Conservation (phyloP, 2,113 vertebrate species). For the Siphamia tubifer region DNA sequence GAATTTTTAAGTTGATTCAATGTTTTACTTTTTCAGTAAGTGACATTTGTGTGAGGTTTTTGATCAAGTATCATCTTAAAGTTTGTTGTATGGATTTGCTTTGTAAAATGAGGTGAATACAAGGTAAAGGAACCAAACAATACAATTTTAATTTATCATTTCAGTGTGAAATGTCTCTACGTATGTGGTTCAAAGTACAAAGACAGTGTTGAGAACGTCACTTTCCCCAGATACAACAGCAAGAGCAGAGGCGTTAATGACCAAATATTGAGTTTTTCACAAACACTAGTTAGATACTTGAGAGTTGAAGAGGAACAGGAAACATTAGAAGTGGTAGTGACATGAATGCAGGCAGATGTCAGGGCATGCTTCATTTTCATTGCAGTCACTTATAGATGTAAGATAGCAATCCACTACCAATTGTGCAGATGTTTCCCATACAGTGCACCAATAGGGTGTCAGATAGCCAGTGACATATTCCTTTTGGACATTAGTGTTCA, state of each 20-base stretch:
- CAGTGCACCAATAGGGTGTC: neutral
- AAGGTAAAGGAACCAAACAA: slow-evolving; percentile 3
- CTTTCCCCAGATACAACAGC: neutral
- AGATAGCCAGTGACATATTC: neutral
- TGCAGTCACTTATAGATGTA: neutral
- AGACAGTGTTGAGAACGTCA: neutral
- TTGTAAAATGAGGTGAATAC: too few relatives aligned
- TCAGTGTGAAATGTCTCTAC: neutral
- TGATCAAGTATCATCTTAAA: too few relatives aligned
- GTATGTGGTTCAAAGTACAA: neutral
- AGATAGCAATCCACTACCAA: neutral
- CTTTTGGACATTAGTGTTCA: neutral
- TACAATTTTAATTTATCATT: neutral
- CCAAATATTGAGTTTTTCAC: neutral
- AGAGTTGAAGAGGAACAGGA: neutral
- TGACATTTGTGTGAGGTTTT: too few relatives aligned
- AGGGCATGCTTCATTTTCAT: neutral
- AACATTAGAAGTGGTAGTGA: neutral
- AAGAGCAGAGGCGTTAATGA: neutral
- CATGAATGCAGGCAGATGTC: neutral
- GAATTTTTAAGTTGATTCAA: too few relatives aligned
- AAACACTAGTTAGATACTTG: neutral
- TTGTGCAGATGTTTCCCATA: slow-evolving; percentile 1
- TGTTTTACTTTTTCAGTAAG: too few relatives aligned
- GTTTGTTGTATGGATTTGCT: too few relatives aligned